Conservation (phyloP, 2,113 vertebrate species). For the Silurus meridionalis region DNA sequence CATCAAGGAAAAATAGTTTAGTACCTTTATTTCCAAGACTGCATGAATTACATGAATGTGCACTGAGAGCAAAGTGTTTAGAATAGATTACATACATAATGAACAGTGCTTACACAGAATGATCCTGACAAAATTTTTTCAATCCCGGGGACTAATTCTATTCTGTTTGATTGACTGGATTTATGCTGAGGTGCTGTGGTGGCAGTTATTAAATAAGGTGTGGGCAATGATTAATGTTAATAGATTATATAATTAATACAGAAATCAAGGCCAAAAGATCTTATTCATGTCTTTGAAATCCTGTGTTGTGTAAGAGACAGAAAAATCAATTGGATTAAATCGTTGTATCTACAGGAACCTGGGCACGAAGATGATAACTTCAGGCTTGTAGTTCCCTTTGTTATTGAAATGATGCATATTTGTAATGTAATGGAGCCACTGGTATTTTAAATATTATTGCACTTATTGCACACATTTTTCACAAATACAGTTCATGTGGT, state of each 20-base stretch:
- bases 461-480: too few species aligned
- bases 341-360: neutral
- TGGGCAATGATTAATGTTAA: neutral
- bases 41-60: neutral
- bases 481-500: too few species aligned
- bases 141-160: neutral
- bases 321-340: neutral
- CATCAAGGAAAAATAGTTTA: neutral
- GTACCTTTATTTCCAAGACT: neutral
- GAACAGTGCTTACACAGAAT: neutral
- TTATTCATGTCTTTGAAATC: neutral
- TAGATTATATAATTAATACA: neutral
- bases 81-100: neutral
- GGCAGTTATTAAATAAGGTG: neutral
- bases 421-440: neutral
- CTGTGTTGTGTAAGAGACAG: neutral
- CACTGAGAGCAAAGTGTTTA: neutral
- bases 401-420: neutral
- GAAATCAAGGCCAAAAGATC: neutral
- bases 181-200: neutral
- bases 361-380: neutral
- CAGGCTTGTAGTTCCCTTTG: neutral
- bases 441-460: neutral
- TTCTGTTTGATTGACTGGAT: neutral
- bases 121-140: neutral